Evolutionary conservation across 2,113 vertebrate genomes (phyloP).

Genomic region (Mesitornis unicolor): DNA sequence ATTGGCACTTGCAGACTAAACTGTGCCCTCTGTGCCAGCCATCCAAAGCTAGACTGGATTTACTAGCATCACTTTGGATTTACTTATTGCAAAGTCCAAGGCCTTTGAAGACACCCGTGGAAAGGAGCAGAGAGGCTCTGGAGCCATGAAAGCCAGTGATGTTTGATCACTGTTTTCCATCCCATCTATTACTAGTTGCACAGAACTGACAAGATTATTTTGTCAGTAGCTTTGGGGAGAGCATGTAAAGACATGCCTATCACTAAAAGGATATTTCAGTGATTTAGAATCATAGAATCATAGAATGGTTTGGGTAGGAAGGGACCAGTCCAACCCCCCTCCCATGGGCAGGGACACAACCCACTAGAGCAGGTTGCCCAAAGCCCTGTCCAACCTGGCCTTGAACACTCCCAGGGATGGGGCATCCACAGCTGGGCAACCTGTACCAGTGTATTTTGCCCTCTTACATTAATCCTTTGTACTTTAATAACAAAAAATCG

Average conservation of each 20-base stretch:
- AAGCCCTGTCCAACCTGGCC: too few species aligned
- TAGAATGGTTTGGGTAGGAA: too few species aligned
- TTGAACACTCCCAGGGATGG: too few species aligned
- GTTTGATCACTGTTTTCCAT: background rate
- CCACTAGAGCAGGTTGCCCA: too few species aligned
- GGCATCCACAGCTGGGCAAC: too few species aligned
- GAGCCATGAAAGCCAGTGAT: background rate
- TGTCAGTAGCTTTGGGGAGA: background rate
- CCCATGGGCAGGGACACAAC: too few species aligned
- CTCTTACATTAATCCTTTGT: background rate
- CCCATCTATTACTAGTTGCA: background rate
- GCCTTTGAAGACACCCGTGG: background rate
- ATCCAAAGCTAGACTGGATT: background rate
- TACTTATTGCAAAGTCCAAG: background rate
- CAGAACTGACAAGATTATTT: background rate
- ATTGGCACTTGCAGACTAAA: background rate
- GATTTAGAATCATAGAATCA: too few species aligned
- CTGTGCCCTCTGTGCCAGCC: fast-evolving
- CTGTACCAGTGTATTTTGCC: too few species aligned
- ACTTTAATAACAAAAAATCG: background rate
- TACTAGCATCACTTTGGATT: background rate
- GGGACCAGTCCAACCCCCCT: too few species aligned
- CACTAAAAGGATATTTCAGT: background rate
- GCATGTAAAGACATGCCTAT: background rate
- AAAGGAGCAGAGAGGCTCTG: background rate